A percentile compares a stretch with the other conserved stretches of the same genome.
Conservation (phyloP, 2,797 vertebrate genomes). For the Sebastes iracundus region DNA sequence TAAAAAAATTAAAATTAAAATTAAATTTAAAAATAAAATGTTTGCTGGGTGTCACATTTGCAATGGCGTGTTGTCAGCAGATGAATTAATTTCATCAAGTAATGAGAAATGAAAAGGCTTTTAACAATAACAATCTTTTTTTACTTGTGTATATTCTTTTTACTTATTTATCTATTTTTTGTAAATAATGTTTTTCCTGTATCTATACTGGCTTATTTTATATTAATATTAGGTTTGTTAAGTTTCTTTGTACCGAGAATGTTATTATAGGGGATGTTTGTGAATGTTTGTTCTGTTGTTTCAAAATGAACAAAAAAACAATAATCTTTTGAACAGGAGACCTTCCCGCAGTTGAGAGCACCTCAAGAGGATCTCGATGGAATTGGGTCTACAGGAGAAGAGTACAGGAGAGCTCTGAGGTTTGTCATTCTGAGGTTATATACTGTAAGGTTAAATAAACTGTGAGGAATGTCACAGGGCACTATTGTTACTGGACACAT, state of each 20-base stretch:
- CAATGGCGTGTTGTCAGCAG: not conserved
- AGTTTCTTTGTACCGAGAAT: too few species aligned
- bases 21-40: not conserved
- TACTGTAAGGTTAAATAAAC: not conserved
- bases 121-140: not conserved
- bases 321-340: slow-evolving; percentile 60
- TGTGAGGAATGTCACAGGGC: not conserved
- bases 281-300: too few species aligned
- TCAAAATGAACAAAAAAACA: too few species aligned
- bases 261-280: too few species aligned
- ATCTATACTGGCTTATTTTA: too few species aligned
- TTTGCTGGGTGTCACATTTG: fast-evolving
- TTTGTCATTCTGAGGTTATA: slow-evolving; percentile 53
- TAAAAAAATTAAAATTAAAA: too few species aligned
- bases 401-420: slow-evolving; percentile 91
- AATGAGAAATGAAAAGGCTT: not conserved
- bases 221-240: too few species aligned
- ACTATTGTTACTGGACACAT: not conserved
- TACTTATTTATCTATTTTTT: too few species aligned
- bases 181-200: too few species aligned
- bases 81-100: not conserved
- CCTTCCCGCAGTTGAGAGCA: slow-evolving; percentile 62
- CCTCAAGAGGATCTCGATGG: slow-evolving; percentile 76
- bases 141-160: too few species aligned
- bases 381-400: slow-evolving; percentile 89